These are phyloP conservation scores for Diabrotica undecimpunctata DNA, from an alignment of 1,140 invertebrate genomes.

Conservation along the genomic window DNA sequence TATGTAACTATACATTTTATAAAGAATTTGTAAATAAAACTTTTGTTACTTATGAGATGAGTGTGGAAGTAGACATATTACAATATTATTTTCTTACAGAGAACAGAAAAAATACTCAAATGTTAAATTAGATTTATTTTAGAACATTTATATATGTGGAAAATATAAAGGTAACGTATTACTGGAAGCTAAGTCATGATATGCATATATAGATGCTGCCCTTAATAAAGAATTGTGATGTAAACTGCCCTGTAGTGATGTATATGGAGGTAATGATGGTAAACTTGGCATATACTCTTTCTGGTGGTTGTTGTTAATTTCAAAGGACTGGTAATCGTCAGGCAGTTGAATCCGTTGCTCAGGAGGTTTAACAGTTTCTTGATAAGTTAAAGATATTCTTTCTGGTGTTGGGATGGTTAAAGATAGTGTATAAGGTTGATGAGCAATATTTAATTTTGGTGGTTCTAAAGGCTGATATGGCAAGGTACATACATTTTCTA, in stretches of 20 bases:
- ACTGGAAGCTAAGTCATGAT: constrained; percentile 33
- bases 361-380: constrained; percentile 3
- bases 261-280: constrained; percentile 32
- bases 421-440: not conserved
- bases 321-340: constrained; percentile 3
- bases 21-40: no score
- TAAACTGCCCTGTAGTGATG: constrained; percentile 31
- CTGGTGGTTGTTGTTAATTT: constrained; percentile 4
- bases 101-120: no score
- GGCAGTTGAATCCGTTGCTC: not conserved
- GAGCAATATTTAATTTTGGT: not conserved
- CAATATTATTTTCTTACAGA: no score
- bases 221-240: constrained; percentile 35
- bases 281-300: constrained; percentile 19
- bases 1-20: no score
- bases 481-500: not conserved
- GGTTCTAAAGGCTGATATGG: not conserved
- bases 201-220: constrained; percentile 37
- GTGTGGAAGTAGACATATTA: no score
- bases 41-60: no score
- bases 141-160: constrained; percentile 22
- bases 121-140: no score
- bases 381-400: constrained; percentile 9
- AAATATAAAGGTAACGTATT: constrained; percentile 30
- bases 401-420: constrained; percentile 16